A percentile compares a stretch with the other conserved stretches of the same genome.
Evolutionary conservation across 1,140 invertebrate genomes (phyloP).

Genomic region (Ylistrum balloti): DNA sequence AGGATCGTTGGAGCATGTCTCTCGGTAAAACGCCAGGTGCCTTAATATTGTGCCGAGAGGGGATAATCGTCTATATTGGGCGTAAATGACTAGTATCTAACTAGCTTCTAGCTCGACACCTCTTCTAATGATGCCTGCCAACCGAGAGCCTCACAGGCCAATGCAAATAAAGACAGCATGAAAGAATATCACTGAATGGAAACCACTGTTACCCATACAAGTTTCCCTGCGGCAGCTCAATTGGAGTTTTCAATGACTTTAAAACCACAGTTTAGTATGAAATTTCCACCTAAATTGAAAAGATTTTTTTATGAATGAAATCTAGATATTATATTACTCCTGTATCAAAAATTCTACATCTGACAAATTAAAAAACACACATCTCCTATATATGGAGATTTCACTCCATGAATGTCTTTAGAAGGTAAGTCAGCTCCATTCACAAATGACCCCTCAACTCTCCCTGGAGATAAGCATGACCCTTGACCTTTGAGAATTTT

Average conservation of each 20-base stretch:
- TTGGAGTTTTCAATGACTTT: neutral
- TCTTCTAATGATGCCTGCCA: conserved; percentile 11
- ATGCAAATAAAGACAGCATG: neutral
- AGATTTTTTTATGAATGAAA: conserved; percentile 26
- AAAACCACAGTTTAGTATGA: neutral
- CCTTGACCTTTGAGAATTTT: conserved; percentile 24
- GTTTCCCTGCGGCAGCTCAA: neutral
- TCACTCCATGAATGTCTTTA: neutral
- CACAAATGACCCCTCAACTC: conserved; percentile 1
- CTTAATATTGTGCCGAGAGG: neutral
- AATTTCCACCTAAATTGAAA: neutral
- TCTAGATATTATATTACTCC: neutral
- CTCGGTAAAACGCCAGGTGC: conserved; percentile 18
- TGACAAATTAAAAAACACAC: neutral
- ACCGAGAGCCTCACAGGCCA: neutral
- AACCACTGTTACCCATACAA: neutral
- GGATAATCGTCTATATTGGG: neutral
- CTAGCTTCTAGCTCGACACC: conserved; percentile 18
- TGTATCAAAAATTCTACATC: neutral
- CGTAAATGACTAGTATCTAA: conserved; percentile 11
- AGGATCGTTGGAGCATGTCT: neutral
- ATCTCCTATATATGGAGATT: neutral
- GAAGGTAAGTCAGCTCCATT: conserved; percentile 14
- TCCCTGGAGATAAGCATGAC: neutral
- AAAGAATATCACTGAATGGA: neutral